Conservation (phyloP, 2,797 vertebrate species). For the Dicrostonyx torquatus region DNA sequence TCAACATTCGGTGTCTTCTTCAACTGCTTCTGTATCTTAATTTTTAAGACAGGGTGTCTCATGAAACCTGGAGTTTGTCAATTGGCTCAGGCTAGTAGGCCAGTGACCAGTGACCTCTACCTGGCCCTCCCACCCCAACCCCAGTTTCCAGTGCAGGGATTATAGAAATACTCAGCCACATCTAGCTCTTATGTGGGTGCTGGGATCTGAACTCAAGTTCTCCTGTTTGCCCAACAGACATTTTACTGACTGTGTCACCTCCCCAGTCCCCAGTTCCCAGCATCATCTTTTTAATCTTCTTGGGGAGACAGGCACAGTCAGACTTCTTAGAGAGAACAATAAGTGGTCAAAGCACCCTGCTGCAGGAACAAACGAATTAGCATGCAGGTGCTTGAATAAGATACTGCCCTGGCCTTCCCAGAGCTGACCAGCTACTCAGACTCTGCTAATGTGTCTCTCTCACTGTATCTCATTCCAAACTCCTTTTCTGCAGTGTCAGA, state of each 20-base stretch:
- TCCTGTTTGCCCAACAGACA: background rate
- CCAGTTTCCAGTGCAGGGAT: background rate
- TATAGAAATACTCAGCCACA: background rate
- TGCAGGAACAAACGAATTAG: background rate
- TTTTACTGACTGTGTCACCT: background rate
- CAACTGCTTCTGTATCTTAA: background rate
- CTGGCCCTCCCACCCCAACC: background rate
- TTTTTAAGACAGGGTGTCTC: background rate
- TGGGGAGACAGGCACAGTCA: background rate
- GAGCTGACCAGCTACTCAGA: background rate
- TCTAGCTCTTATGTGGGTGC: background rate
- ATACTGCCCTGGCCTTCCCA: background rate
- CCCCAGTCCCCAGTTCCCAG: background rate
- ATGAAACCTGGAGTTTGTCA: background rate
- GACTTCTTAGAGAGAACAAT: background rate
- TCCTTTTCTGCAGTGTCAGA: background rate
- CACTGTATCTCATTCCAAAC: constrained; percentile 2
- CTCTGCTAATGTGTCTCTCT: background rate
- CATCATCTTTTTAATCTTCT: background rate
- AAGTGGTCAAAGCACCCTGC: background rate
- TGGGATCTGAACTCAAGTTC: background rate
- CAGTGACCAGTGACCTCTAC: background rate
- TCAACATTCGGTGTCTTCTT: background rate
- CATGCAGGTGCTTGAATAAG: background rate
- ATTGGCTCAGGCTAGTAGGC: background rate